Evolutionary conservation across 2,113 vertebrate species (phyloP).

Genomic region (Alligator sinensis): DNA sequence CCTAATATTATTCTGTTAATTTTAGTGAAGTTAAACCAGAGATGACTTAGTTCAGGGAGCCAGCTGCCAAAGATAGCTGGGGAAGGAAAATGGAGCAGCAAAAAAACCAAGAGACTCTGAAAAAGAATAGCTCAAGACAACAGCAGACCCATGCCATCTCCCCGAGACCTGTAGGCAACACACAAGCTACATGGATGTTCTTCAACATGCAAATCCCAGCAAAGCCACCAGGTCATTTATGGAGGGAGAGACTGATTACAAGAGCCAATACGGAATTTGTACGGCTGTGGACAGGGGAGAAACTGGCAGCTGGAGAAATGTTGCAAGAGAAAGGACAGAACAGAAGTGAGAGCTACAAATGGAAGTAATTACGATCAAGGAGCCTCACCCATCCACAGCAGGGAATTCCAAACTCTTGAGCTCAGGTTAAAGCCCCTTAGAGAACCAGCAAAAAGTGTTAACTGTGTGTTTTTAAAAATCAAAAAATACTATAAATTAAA

Average conservation of each 20-base stretch:
- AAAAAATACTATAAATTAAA: neutral
- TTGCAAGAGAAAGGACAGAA: neutral
- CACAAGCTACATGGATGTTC: neutral
- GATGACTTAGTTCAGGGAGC: neutral
- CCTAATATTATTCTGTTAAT: neutral
- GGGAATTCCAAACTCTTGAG: constrained; percentile 6
- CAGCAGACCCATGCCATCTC: neutral
- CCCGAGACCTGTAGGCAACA: neutral
- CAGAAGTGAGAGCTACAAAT: neutral
- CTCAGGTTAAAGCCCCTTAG: neutral
- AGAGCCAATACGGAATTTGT: too few relatives aligned
- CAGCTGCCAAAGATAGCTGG: neutral
- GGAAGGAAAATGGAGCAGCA: neutral
- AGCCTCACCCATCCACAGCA: neutral
- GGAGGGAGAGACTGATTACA: neutral
- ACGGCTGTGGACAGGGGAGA: neutral
- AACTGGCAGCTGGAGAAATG: neutral
- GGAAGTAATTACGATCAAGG: neutral
- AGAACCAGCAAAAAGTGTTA: neutral
- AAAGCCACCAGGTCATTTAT: neutral
- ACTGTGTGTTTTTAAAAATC: too few relatives aligned
- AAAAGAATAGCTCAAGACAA: neutral
- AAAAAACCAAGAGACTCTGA: neutral
- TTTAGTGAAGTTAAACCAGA: neutral
- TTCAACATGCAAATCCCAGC: neutral